Conservation (phyloP, 2,888 invertebrate genomes). For the Lacanobia wlatinum region DNA sequence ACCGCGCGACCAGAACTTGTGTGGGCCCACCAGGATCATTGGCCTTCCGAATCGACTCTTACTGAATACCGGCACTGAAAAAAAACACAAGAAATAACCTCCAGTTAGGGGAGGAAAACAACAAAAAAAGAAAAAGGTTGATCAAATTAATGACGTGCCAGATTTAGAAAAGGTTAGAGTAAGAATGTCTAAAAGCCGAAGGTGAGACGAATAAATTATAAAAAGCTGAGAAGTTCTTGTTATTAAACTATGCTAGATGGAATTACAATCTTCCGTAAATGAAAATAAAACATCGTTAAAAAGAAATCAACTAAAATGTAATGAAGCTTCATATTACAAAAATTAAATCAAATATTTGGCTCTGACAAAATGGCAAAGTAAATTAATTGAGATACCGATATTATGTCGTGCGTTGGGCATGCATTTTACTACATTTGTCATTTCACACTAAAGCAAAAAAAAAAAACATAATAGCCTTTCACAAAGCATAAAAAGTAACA, state of each 20-base stretch:
- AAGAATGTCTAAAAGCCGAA: background rate
- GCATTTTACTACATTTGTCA: background rate
- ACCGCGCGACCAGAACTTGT: constrained; percentile 65
- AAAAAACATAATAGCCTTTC: too few relatives aligned
- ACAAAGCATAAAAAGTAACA: background rate
- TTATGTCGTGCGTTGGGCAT: background rate
- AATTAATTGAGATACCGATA: background rate
- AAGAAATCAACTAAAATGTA: constrained; percentile 9
- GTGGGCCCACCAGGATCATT: constrained; percentile 71
- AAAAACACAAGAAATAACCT: constrained; percentile 50
- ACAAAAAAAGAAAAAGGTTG: constrained; percentile 22
- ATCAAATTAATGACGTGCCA: background rate
- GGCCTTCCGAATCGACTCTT: constrained; percentile 65
- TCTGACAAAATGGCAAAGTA: background rate
- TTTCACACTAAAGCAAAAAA: background rate
- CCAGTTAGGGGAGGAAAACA: constrained; percentile 25
- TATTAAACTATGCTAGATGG: background rate
- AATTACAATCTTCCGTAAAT: background rate
- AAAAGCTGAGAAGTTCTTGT: background rate
- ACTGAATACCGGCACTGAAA: constrained; percentile 72
- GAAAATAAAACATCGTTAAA: constrained; percentile 8
- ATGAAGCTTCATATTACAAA: background rate
- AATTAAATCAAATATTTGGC: constrained; percentile 6
- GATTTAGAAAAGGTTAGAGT: background rate
- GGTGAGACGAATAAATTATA: background rate